These are phyloP conservation scores for Catamblyrhynchus diadema DNA, from an alignment of 2,797 vertebrate species.

Conservation along the genomic window DNA sequence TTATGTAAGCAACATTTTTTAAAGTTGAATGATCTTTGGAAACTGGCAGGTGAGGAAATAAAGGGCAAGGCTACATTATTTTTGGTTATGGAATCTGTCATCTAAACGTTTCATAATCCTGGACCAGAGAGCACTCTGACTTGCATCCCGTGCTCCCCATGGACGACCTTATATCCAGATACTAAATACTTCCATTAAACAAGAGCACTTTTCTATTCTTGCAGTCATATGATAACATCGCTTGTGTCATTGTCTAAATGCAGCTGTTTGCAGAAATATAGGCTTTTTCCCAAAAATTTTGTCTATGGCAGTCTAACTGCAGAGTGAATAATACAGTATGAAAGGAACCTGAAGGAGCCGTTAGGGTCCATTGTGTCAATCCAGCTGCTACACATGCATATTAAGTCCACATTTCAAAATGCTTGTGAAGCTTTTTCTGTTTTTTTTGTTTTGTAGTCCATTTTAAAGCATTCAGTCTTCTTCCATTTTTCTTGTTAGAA, in stretches of 20 bases:
- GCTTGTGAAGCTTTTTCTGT: constrained; percentile 68
- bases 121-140: background rate
- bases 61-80: background rate
- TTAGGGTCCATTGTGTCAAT: constrained; percentile 74
- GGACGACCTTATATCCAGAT: constrained; percentile 16
- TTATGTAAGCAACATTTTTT: background rate
- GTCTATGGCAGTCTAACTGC: constrained; percentile 20
- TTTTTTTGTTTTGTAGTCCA: constrained; percentile 32
- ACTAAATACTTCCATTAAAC: constrained; percentile 17
- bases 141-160: background rate
- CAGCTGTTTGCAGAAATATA: constrained; percentile 59
- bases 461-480: constrained; percentile 44
- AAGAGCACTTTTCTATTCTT: constrained; percentile 31
- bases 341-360: constrained; percentile 75
- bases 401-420: constrained; percentile 72
- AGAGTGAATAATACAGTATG: constrained; percentile 46
- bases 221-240: background rate
- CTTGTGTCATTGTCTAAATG: constrained; percentile 53
- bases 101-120: background rate
- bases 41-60: background rate
- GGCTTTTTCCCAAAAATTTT: constrained; percentile 17
- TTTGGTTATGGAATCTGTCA: background rate
- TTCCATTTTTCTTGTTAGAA: constrained; percentile 1
- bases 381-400: constrained; percentile 71
- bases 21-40: background rate